These are phyloP conservation scores for Cepphus grylle DNA, from an alignment of 2,113 vertebrate species.

Conservation along the genomic window DNA sequence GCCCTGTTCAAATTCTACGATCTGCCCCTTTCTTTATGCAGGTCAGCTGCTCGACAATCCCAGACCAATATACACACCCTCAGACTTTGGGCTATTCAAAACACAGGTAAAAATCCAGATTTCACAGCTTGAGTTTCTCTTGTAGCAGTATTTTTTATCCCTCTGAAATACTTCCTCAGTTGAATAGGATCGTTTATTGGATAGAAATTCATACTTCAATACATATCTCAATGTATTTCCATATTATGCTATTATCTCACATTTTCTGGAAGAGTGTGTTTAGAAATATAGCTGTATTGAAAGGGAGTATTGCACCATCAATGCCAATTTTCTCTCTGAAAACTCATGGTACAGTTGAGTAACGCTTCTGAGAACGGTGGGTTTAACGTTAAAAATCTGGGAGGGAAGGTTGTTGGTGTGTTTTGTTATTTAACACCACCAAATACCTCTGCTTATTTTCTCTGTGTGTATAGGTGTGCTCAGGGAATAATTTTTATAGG, in stretches of 20 bases:
- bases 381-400: background rate
- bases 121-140: background rate
- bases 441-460: background rate
- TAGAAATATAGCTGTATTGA: background rate
- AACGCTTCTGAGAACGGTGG: background rate
- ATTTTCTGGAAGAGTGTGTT: background rate
- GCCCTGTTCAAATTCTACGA: background rate
- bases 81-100: background rate
- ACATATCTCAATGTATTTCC: background rate
- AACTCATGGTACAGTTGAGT: background rate
- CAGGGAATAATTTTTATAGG: constrained; percentile 63
- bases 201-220: background rate
- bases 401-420: background rate
- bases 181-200: background rate
- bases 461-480: constrained; percentile 23
- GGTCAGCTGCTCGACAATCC: background rate
- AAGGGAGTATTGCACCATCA: background rate
- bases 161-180: background rate
- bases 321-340: background rate
- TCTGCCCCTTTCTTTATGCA: background rate
- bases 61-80: rapidly evolving
- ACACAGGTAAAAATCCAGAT: background rate
- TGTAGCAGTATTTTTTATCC: background rate
- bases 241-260: background rate
- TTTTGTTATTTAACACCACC: background rate